These are phyloP conservation scores for Microtus ochrogaster DNA, from an alignment of 2,113 vertebrate species.

Conservation along the genomic window DNA sequence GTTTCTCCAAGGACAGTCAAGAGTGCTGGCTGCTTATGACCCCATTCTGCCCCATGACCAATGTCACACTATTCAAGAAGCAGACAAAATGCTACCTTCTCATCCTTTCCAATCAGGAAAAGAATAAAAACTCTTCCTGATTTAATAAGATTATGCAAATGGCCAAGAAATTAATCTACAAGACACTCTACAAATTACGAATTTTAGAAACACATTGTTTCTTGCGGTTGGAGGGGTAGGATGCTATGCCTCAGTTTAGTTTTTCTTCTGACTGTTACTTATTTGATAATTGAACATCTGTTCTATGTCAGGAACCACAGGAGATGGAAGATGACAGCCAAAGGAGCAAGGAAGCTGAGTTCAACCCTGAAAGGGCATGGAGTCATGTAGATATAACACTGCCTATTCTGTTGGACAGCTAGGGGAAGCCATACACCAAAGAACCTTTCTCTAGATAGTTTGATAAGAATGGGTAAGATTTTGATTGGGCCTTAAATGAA, in stretches of 20 bases:
- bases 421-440: neutral
- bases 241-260: neutral
- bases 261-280: neutral
- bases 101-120: neutral
- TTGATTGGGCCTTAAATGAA: neutral
- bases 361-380: fast-evolving
- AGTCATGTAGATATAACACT: neutral
- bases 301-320: neutral
- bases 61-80: neutral
- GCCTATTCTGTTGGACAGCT: neutral
- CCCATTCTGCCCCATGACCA: neutral
- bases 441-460: neutral
- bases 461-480: neutral
- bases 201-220: neutral
- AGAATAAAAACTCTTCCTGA: neutral
- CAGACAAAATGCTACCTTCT: neutral
- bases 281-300: slow-evolving; percentile 31
- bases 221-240: fast-evolving
- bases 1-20: neutral
- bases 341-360: neutral
- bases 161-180: slow-evolving; percentile 18
- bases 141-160: neutral
- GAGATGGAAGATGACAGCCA: neutral
- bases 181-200: neutral
- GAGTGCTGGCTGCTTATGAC: neutral